Base-by-base conservation (phyloP, 2,888 invertebrate genomes). In the Erebia ligea region DNA sequence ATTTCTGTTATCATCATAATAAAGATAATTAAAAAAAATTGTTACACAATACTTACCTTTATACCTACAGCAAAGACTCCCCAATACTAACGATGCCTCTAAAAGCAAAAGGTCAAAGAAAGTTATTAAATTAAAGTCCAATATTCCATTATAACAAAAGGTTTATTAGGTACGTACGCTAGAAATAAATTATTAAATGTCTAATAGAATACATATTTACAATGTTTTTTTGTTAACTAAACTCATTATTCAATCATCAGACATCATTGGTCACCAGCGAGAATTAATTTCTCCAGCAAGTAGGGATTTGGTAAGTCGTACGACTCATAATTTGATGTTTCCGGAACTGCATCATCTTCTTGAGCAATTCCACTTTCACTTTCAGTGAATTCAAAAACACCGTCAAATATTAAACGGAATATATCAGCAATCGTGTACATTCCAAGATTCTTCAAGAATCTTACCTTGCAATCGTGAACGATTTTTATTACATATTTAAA, bases 351-450 rank as follows among this genome's bases (percentile, higher is more conserved):
- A 17, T 63, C 58, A 13, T 62, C 57, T 57, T 71, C 68, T 40
- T 64, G 19, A 2, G 48, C 21, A 48, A 59, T 21, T 61, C 74
- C 76, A 15, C 76, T 77, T 9, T 80, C 75, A 11, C 77, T 65
- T 15, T 79, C 79, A 19, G 76, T 67, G 0, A 86, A 79, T 57
- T 83, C 82, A 25, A 78, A 75, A 1, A 88, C 74, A 25, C 84
- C 82, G 63, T 87, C 83, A 54, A 87, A 81, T 2, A 82, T 59
- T 1, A 78, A 73, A 42, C 82, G 79, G 2, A 88, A 78, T 5
- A 87, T 72, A 70, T 88, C 86, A 1, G 86, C 80, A 5, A 90
- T 58, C 0, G 86, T 84, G 59, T 83, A 84, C 10, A 76, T 76
- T 61, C 81, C 82, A 4, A 89, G 77, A 73, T 81, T 86, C 54